These are phyloP conservation scores for Platycheirus rosarum DNA, from an alignment of 2,888 invertebrate genomes.

Conservation along the genomic window DNA sequence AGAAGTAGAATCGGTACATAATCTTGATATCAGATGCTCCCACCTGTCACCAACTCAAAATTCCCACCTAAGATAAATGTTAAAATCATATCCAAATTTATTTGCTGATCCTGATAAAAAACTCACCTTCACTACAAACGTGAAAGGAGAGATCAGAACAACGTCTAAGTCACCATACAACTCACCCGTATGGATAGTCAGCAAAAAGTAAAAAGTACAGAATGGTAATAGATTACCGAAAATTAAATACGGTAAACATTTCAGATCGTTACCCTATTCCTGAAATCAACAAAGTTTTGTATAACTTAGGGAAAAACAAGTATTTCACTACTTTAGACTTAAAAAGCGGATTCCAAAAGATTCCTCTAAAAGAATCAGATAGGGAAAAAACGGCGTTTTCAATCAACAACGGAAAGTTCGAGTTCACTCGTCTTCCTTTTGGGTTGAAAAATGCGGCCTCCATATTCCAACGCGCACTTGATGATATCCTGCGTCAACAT, in stretches of 20 bases:
- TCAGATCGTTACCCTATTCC: not conserved
- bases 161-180: not conserved
- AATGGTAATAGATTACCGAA: too few relatives aligned
- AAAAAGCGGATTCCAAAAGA: not conserved
- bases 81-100: not conserved
- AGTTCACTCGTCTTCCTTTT: too few relatives aligned
- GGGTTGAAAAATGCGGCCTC: not conserved
- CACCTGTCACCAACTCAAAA: not conserved
- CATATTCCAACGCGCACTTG: too few relatives aligned
- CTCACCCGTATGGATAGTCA: not conserved
- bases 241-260: not conserved
- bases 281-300: not conserved
- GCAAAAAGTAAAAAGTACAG: not conserved
- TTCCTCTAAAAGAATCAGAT: too few relatives aligned
- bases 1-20: too few relatives aligned
- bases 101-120: too few relatives aligned
- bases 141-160: not conserved
- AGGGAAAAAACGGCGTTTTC: too few relatives aligned
- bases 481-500: too few relatives aligned
- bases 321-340: too few relatives aligned
- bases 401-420: too few relatives aligned
- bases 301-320: conserved; percentile 6
- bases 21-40: too few relatives aligned
- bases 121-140: too few relatives aligned
- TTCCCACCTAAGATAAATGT: not conserved